Conservation (phyloP, 1,140 invertebrate species). For the Monochamus saltuarius region DNA sequence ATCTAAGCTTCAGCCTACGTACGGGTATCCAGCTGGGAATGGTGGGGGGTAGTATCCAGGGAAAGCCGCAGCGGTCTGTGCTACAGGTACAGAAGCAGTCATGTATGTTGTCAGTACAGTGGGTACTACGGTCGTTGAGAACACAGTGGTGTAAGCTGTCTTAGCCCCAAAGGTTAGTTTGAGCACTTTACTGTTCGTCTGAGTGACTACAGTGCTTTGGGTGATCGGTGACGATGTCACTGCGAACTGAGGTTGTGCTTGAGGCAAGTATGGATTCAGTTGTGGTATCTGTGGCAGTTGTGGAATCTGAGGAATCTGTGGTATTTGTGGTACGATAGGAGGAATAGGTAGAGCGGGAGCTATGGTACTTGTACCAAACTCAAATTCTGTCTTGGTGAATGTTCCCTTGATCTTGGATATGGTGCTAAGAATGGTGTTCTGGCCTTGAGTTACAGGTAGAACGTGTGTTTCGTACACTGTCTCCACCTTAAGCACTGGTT, state of each 20-base stretch:
- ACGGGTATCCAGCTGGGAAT: slow-evolving; percentile 67
- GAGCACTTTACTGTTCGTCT: slow-evolving; percentile 78
- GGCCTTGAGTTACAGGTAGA: slow-evolving; percentile 73
- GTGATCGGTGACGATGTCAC: slow-evolving; percentile 80
- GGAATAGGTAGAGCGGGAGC: slow-evolving; percentile 52
- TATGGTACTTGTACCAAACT: slow-evolving; percentile 71
- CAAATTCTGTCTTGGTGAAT: slow-evolving; percentile 68
- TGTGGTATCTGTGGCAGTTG: slow-evolving; percentile 53
- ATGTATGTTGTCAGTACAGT: slow-evolving; percentile 80
- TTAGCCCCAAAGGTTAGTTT: slow-evolving; percentile 87
- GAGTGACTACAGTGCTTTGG: slow-evolving; percentile 74
- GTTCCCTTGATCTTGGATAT: slow-evolving; percentile 69
- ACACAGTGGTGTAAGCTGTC: slow-evolving; percentile 83
- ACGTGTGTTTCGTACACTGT: slow-evolving; percentile 81
- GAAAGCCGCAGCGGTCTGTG: slow-evolving; percentile 66
- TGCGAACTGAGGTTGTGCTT: slow-evolving; percentile 68
- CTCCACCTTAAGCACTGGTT: slow-evolving; percentile 71
- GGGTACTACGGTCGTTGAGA: slow-evolving; percentile 80
- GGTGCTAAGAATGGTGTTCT: slow-evolving; percentile 72
- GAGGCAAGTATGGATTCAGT: slow-evolving; percentile 53
- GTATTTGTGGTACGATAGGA: slow-evolving; percentile 49
- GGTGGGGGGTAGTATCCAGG: slow-evolving; percentile 76
- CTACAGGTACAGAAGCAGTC: slow-evolving; percentile 73
- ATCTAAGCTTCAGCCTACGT: slow-evolving; percentile 62
- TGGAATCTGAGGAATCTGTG: slow-evolving; percentile 53